Conservation (phyloP, 2,888 invertebrate genomes). For the Zaprionus lineosus region DNA sequence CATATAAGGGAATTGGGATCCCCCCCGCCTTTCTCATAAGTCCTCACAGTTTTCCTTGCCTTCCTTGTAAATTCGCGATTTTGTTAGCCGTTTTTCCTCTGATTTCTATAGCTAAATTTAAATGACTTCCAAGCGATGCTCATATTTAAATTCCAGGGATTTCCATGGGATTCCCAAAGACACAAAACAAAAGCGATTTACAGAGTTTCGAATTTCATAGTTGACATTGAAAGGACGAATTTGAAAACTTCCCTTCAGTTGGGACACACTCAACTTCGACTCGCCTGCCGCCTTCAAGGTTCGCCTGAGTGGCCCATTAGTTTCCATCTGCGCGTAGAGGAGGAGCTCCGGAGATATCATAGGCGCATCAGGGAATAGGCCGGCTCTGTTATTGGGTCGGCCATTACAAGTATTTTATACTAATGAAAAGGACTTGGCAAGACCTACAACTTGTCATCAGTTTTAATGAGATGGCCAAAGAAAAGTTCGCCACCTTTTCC, state of each 20-base stretch:
- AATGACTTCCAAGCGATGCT: too few relatives aligned
- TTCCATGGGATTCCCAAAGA: too few relatives aligned
- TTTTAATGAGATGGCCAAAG: slow-evolving; percentile 72
- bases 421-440: slow-evolving; percentile 41
- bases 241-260: not conserved
- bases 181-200: too few relatives aligned
- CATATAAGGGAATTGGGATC: too few relatives aligned
- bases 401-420: slow-evolving; percentile 40
- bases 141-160: too few relatives aligned
- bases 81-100: too few relatives aligned
- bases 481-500: slow-evolving; percentile 56
- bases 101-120: too few relatives aligned
- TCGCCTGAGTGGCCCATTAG: slow-evolving; percentile 32
- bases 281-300: not conserved
- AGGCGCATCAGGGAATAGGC: slow-evolving; percentile 6
- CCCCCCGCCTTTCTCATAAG: too few relatives aligned
- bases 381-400: slow-evolving; percentile 4
- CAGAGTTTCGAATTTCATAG: too few relatives aligned
- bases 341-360: not conserved
- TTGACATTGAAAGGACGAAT: too few relatives aligned
- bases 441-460: slow-evolving; percentile 69
- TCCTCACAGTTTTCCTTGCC: too few relatives aligned
- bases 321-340: slow-evolving; percentile 14
- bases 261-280: not conserved
- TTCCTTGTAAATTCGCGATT: too few relatives aligned